Evolutionary conservation across 1,140 invertebrate species (phyloP), one percentile per base, ranked within the genome.

Genomic region (Idris sp.): DNA sequence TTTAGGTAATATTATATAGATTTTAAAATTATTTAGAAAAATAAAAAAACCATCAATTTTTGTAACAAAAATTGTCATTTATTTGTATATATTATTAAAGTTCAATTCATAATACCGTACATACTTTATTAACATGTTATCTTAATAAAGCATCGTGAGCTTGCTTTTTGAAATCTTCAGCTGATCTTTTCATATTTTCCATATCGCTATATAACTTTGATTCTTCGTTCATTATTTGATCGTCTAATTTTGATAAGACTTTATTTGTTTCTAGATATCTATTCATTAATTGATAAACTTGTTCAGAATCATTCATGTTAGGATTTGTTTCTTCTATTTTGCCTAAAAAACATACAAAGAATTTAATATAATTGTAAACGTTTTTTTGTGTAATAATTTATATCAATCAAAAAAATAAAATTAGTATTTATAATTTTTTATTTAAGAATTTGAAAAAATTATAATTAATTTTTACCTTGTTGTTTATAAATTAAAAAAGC

Each of bases 141-240:
- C 30, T 38, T 26, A 73, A 40, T 5, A 73, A 26, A 1, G 69
- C 69, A 16, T 26, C 69, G 38, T 59, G 26, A 13, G 71, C 54
- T 48, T 74, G 61, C 46, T 61, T 46, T 40, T 74, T 67, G n/a
- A 74, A 59, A 31, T 67, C 28, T 5, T 54, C 53, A 10, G 61
- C 25, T 36, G 67, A 54, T 33, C 8, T 43, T 58, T 67, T 67
- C 71, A 74, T 74, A 4, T 61, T 7, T 40, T 33, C 44, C 36
- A 51, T 61, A 3, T 59, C 35, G 2, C 10, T 38, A 5, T 74
- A 61, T 3, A 74, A 10, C 4, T 48, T 53, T 2, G 40, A 11
- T 67, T 74, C 71, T 38, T 74, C 40, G 1, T 14, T 54, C 33
- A 67, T 8, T 11, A 74, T 61, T 41, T 8, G 19, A 40, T 61